Evolutionary conservation across 2,797 vertebrate genomes (phyloP).

Genomic region (Catamblyrhynchus diadema): DNA sequence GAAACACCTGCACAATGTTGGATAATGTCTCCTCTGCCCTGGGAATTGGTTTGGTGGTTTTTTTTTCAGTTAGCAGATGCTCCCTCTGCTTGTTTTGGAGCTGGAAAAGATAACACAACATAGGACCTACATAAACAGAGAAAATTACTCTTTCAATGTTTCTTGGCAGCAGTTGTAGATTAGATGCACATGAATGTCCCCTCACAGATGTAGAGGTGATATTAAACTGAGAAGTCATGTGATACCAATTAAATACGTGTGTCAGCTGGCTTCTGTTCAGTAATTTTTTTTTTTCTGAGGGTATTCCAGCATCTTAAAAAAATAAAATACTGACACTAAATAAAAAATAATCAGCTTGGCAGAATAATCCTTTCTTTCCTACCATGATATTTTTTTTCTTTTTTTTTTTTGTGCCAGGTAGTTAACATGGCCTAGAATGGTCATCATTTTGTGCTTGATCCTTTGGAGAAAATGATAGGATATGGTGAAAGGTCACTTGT

Average conservation of each 20-base stretch:
- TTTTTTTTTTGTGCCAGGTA: not conserved
- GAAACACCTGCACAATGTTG: slow-evolving; percentile 40
- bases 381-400: not conserved
- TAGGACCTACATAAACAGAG: slow-evolving; percentile 50
- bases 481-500: not conserved
- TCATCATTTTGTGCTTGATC: not conserved
- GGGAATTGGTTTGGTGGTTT: not conserved
- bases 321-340: not conserved
- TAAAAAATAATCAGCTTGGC: not conserved
- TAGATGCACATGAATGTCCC: not conserved
- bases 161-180: slow-evolving; percentile 43
- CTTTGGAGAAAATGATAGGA: not conserved
- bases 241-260: slow-evolving; percentile 21
- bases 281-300: slow-evolving; percentile 4
- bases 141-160: slow-evolving; percentile 46
- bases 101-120: slow-evolving; percentile 14
- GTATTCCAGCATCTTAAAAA: not conserved
- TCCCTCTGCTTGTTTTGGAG: slow-evolving; percentile 49
- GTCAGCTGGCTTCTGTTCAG: slow-evolving; percentile 30
- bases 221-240: slow-evolving; percentile 46
- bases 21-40: not conserved
- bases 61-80: slow-evolving; percentile 36
- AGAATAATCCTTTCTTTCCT: not conserved
- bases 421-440: not conserved
- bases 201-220: slow-evolving; percentile 43